Conservation (phyloP, 2,888 invertebrate species). For the Teleiodes luculella region DNA sequence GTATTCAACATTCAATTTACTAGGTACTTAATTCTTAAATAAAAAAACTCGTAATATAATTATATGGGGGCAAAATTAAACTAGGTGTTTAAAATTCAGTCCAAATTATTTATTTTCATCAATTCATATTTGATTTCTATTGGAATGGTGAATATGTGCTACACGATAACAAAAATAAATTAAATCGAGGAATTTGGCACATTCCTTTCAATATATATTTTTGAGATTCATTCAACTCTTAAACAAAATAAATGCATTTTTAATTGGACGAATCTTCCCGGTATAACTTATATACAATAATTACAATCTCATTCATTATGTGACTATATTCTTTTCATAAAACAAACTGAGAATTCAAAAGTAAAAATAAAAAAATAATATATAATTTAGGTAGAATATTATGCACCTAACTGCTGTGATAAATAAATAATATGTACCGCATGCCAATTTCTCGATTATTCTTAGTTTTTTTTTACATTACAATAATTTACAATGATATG, state of each 20-base stretch:
- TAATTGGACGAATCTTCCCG: constrained; percentile 60
- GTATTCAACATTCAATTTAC: too few relatives aligned
- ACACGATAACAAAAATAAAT: constrained; percentile 32
- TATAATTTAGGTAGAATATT: not conserved
- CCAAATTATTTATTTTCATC: constrained; percentile 60
- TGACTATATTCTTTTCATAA: constrained; percentile 36
- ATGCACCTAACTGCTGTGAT: constrained; percentile 41
- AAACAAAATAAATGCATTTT: constrained; percentile 63
- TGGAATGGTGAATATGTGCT: constrained; percentile 65
- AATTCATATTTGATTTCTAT: constrained; percentile 54
- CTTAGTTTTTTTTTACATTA: constrained; percentile 37
- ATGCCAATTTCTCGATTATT: constrained; percentile 36
- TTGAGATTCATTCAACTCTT: constrained; percentile 58
- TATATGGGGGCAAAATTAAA: constrained; percentile 24
- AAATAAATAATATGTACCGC: constrained; percentile 39
- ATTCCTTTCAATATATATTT: constrained; percentile 40
- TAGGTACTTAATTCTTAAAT: too few relatives aligned
- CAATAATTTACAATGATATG: constrained; percentile 52
- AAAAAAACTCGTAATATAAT: not conserved
- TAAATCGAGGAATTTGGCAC: constrained; percentile 65
- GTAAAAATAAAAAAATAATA: not conserved
- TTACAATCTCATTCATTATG: constrained; percentile 47
- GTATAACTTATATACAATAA: constrained; percentile 71
- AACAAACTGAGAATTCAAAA: not conserved
- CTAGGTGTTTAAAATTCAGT: constrained; percentile 55